Percentiles rank a stretch among this genome's conserved stretches.
Conservation (phyloP, 92 coral and sea anemone genomes). For the Phenganax marumi region DNA sequence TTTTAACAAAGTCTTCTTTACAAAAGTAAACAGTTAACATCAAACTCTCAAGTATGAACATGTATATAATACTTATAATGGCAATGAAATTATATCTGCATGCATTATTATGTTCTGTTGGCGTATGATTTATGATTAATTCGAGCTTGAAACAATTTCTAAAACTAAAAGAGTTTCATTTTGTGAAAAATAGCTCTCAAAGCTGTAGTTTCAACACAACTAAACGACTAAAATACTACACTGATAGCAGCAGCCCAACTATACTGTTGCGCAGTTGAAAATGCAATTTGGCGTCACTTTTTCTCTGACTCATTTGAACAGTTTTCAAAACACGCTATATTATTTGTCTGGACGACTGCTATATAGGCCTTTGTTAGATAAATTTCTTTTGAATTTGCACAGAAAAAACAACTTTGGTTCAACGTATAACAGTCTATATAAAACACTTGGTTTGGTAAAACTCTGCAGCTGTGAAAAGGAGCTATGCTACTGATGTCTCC, state of each 20-base stretch:
- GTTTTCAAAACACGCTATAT: too few species aligned
- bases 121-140: slow-evolving; percentile 37
- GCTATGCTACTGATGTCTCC: too few species aligned
- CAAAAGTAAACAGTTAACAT: background rate
- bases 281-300: too few species aligned
- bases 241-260: background rate
- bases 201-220: background rate
- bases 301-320: too few species aligned
- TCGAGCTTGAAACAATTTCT: background rate
- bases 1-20: background rate
- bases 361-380: too few species aligned
- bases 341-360: too few species aligned
- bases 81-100: background rate
- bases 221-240: background rate
- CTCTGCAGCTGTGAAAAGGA: too few species aligned
- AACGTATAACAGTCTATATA: too few species aligned
- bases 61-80: background rate
- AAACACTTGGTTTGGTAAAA: too few species aligned
- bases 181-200: background rate
- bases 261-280: too few species aligned
- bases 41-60: background rate
- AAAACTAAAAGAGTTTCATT: background rate
- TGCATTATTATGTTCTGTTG: background rate
- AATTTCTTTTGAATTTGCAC: too few species aligned
- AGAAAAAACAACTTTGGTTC: too few species aligned